A percentile compares a stretch with the other conserved stretches of the same genome.
These are phyloP conservation scores for Sander vitreus DNA, from an alignment of 2,113 vertebrate genomes.

Conservation along the genomic window DNA sequence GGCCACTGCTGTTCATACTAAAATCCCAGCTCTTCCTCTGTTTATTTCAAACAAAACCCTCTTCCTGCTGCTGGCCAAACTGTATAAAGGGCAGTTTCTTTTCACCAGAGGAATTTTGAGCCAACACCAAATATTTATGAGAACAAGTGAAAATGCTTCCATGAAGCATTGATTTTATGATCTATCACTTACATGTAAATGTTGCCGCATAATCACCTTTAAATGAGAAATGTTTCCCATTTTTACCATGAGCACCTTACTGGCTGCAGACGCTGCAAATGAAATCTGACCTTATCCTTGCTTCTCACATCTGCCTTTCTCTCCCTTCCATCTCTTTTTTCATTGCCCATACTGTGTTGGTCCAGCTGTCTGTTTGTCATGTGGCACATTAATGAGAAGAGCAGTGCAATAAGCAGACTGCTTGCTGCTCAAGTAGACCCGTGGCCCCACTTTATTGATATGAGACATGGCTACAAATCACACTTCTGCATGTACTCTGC, in stretches of 20 bases:
- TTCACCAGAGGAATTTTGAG: background rate
- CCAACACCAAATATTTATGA: constrained; percentile 17
- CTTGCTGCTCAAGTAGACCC: constrained; percentile 58
- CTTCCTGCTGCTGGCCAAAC: constrained; percentile 3
- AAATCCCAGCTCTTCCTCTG: constrained; percentile 15
- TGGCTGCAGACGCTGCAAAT: background rate
- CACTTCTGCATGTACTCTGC: constrained; percentile 36
- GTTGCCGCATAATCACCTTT: constrained; percentile 1
- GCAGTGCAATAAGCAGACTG: constrained; percentile 39
- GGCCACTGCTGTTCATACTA: constrained; percentile 1
- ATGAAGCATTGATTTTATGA: background rate
- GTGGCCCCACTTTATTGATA: constrained; percentile 46
- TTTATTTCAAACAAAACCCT: constrained; percentile 13
- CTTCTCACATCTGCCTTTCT: constrained; percentile 27
- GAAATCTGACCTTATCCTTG: constrained; percentile 28
- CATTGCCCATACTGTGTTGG: constrained; percentile 12
- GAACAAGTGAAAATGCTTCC: constrained; percentile 15
- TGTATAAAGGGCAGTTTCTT: constrained; percentile 4
- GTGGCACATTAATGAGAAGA: constrained; percentile 54
- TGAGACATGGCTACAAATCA: constrained; percentile 53
- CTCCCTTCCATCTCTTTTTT: constrained; percentile 27
- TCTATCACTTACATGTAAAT: background rate
- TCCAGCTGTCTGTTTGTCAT: constrained; percentile 52
- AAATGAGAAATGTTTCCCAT: constrained; percentile 1
- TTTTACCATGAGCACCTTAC: background rate